Evolutionary conservation across 1,140 invertebrate genomes (phyloP), one percentile per base, ranked within the genome.

Genomic region (Drosophila pseudoananassae): DNA sequence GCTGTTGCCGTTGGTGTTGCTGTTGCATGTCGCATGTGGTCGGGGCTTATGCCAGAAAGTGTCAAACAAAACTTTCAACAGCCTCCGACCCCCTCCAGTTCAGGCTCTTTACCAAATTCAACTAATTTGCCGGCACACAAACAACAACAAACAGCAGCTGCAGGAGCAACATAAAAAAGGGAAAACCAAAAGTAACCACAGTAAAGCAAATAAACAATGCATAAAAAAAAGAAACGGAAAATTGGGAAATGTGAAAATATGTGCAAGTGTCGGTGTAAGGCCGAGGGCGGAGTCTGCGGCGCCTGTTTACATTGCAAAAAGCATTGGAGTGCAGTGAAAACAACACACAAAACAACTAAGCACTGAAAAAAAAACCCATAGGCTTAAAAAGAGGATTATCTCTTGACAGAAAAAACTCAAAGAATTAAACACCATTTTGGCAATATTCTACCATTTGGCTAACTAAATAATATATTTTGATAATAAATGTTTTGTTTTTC

Each of bases 241-340:
- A 46, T 43, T 45, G 52, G 74, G 46, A 63, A 76, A 78, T 81
- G 70, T 78, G 82, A 51, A 87, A 87, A 85, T 82, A 78, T 87
- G 74, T 76, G 54, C 45, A 25, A 73, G 63, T 74, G 76, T 47
- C n/a, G 59, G 36, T 43, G 33, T 17, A 66, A 43, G 27, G 53
- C 38, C 40, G 33, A 31, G 54, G 75, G 55, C 29, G 55, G 51
- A 45, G 49, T 61, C 51, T 66, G 50, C 14, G 58, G 72, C 66
- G 66, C 68, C 71, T 88, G 83, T 88, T 88, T 88, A 82, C 83
- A 88, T 88, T 88, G 83, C 83, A 88, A 88, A 88, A 88, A 88
- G 83, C 83, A 88, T 88, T 88, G 71, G 43, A 88, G 83, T 88
- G 83, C 83, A 88, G 71, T 54, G 75, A 81, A 87, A 87, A 87